Conservation (phyloP, 1,140 invertebrate species). For the Chionoecetes opilio region DNA sequence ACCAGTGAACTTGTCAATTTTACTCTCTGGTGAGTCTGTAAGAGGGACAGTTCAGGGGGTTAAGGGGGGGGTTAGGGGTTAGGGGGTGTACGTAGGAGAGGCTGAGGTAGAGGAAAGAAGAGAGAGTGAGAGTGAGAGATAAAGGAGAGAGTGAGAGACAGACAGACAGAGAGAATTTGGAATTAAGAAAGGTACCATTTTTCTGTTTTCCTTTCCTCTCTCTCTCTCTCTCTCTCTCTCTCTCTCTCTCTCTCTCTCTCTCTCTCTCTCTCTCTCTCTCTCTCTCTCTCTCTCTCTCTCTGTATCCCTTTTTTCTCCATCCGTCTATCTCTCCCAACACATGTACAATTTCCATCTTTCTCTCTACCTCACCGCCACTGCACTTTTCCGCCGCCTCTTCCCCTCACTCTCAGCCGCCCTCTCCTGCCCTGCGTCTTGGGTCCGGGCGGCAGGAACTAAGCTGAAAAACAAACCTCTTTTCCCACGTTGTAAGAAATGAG, state of each 20-base stretch:
- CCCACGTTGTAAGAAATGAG: conserved; percentile 66
- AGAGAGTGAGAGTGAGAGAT: neutral
- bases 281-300: neutral
- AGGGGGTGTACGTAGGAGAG: neutral
- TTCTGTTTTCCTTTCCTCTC: neutral
- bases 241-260: conserved; percentile 44
- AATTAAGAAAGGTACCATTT: neutral
- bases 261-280: conserved; percentile 46
- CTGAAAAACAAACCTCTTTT: conserved; percentile 75
- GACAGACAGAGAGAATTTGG: neutral
- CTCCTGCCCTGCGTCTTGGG: conserved; percentile 7
- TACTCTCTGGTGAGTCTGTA: conserved; percentile 56
- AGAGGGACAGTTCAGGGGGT: neutral
- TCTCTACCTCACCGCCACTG: neutral
- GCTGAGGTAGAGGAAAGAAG: neutral
- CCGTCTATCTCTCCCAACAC: conserved; percentile 42
- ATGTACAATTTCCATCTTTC: conserved; percentile 38
- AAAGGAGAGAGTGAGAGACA: neutral
- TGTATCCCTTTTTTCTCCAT: conserved; percentile 28
- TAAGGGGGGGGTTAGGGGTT: neutral
- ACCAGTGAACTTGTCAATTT: conserved; percentile 72
- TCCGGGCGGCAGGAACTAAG: conserved; percentile 39
- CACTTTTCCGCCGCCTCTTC: neutral
- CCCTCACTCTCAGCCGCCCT: conserved; percentile 27
- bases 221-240: neutral